These are phyloP conservation scores for Epinotia demarniana DNA, from an alignment of 2,888 invertebrate genomes.

Conservation along the genomic window DNA sequence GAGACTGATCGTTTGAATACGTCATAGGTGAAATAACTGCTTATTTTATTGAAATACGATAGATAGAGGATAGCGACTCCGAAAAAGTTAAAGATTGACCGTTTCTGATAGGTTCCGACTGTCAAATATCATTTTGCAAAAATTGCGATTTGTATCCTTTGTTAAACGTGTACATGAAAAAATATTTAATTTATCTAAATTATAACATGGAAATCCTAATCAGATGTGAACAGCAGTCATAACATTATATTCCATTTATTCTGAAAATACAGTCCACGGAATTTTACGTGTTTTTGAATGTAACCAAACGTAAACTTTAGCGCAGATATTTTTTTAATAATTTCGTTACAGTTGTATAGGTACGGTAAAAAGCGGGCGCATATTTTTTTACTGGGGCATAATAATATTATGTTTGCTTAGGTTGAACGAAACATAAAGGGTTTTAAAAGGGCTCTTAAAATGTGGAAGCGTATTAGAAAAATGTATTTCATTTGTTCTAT, in stretches of 20 bases:
- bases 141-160: background rate
- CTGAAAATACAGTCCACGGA: slow-evolving; percentile 29
- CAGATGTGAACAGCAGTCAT: slow-evolving; percentile 12
- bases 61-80: too few relatives aligned
- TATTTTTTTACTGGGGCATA: slow-evolving; percentile 47
- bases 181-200: background rate
- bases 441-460: slow-evolving; percentile 55
- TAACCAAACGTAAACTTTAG: slow-evolving; percentile 31
- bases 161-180: background rate
- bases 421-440: slow-evolving; percentile 62
- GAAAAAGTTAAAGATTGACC: too few relatives aligned
- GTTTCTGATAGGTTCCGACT: too few relatives aligned
- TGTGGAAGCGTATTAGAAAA: slow-evolving; percentile 41
- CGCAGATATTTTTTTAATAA: slow-evolving; percentile 23
- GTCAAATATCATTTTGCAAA: background rate
- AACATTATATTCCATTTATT: slow-evolving; percentile 28
- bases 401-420: slow-evolving; percentile 60
- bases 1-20: slow-evolving; percentile 7
- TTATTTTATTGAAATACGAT: background rate
- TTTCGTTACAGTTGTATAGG: slow-evolving; percentile 32
- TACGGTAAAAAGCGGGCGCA: slow-evolving; percentile 4
- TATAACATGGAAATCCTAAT: slow-evolving; percentile 6
- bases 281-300: slow-evolving; percentile 33
- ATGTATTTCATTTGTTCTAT: slow-evolving; percentile 2
- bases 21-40: slow-evolving; percentile 2